These are phyloP conservation scores for Brotula barbata DNA, from an alignment of 2,797 vertebrate genomes.

Conservation along the genomic window DNA sequence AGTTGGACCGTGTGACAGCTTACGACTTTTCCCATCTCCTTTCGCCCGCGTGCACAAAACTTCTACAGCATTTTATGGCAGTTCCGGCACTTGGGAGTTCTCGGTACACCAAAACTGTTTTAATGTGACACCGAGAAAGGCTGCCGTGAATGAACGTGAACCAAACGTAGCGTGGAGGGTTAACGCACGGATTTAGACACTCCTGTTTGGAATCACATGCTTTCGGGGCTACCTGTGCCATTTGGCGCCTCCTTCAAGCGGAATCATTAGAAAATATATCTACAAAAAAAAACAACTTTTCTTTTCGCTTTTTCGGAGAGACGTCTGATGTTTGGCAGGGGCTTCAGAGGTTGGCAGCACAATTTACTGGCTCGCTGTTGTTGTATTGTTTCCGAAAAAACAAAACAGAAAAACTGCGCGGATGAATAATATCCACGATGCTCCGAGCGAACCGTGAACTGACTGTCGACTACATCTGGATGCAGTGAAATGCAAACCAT, in stretches of 20 bases:
- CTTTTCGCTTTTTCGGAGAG: no score
- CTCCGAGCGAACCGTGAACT: no score
- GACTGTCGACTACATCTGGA: no score
- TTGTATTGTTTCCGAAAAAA: no score
- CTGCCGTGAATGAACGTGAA: constrained; percentile 39
- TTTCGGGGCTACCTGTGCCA: constrained; percentile 2
- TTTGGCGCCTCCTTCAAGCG: constrained; percentile 7
- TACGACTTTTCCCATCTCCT: constrained; percentile 30
- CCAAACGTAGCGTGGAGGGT: constrained; percentile 31
- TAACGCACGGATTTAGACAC: constrained; percentile 15
- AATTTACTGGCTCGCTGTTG: no score
- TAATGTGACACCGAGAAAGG: constrained; percentile 27
- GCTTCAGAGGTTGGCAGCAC: no score
- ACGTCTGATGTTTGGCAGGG: no score
- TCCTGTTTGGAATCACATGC: constrained; percentile 1
- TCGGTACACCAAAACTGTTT: constrained; percentile 37
- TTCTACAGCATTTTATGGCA: constrained; percentile 38
- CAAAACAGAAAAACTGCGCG: no score
- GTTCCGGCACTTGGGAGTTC: constrained; percentile 52
- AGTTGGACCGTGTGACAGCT: constrained; percentile 37
- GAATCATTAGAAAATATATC: background rate
- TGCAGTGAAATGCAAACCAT: no score
- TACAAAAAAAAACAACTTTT: no score
- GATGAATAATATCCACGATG: no score
- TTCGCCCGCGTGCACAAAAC: constrained; percentile 37